phyloP scores from a whole-genome alignment of 2,888 invertebrate genomes.

The Microchrysa polita region DNA sequence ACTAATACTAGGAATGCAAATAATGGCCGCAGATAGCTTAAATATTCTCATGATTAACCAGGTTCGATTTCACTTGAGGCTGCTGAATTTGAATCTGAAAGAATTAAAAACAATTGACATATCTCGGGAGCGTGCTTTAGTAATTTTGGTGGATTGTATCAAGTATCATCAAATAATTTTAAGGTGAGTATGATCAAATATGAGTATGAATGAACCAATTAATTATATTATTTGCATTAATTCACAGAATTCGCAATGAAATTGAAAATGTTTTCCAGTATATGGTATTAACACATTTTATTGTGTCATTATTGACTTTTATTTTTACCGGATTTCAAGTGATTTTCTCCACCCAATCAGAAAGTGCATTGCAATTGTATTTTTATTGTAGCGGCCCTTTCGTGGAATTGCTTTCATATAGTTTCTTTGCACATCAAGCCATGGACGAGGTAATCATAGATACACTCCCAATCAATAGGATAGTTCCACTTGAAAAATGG shows the following conservation, averaged over 20 bases:
- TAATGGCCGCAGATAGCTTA: neutral
- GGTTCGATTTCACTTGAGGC: neutral
- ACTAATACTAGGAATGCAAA: neutral
- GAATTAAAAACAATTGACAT: neutral
- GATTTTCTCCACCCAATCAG: neutral
- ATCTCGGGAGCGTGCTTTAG: neutral
- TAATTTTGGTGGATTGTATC: neutral
- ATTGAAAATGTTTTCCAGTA: neutral
- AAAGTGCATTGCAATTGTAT: neutral
- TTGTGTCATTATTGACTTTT: neutral
- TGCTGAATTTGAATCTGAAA: neutral
- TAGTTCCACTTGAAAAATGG: too few relatives aligned
- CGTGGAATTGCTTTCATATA: neutral
- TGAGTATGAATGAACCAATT: too few relatives aligned
- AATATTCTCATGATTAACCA: neutral
- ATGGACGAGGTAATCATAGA: neutral
- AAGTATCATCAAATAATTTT: slow-evolving; percentile 8
- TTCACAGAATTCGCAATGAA: neutral
- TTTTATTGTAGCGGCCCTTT: neutral
- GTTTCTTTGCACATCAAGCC: neutral
- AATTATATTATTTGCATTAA: too few relatives aligned
- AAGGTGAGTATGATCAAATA: too few relatives aligned
- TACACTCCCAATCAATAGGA: too few relatives aligned
- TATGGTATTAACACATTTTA: neutral
- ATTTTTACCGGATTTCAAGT: neutral